phyloP scores from a whole-genome alignment of 2,888 invertebrate genomes.

The Chelonus formosanus region DNA sequence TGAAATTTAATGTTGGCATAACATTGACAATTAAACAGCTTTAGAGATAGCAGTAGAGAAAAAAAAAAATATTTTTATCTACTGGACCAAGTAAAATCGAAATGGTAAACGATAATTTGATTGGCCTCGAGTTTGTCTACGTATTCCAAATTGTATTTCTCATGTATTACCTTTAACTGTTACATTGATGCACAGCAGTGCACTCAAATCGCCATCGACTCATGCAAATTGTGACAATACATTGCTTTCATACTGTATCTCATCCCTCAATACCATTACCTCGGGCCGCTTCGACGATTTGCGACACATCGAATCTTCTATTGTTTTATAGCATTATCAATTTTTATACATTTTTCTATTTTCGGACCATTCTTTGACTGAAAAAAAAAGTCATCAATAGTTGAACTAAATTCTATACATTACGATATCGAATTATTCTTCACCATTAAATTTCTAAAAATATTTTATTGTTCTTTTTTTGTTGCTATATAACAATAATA shows the following conservation, averaged over 20 bases:
- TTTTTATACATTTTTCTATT: constrained; percentile 39
- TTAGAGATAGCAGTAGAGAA: too few relatives aligned
- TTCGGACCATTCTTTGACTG: neutral
- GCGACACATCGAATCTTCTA: constrained; percentile 53
- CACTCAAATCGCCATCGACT: constrained; percentile 58
- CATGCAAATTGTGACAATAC: constrained; percentile 63
- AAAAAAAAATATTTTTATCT: constrained; percentile 52
- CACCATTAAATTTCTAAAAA: too few relatives aligned
- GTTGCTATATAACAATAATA: too few relatives aligned
- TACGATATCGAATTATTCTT: too few relatives aligned
- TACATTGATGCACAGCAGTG: too few relatives aligned
- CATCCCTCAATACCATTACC: constrained; percentile 40
- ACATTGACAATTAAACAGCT: constrained; percentile 45
- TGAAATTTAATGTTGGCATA: constrained; percentile 6
- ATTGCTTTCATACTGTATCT: constrained; percentile 34
- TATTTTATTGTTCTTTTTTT: too few relatives aligned
- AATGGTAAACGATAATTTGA: constrained; percentile 63
- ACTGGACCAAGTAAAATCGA: constrained; percentile 61
- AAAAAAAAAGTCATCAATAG: too few relatives aligned
- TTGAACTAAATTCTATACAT: too few relatives aligned
- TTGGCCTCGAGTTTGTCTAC: constrained; percentile 55
- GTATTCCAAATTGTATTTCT: constrained; percentile 60
- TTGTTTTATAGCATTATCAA: constrained; percentile 53
- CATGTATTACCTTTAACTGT: constrained; percentile 42
- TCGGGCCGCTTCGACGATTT: constrained; percentile 43